Percentiles rank a stretch among this genome's conserved stretches.
Evolutionary conservation across 2,113 vertebrate genomes (phyloP).

Genomic region (Ptilorrhoa leucosticta): DNA sequence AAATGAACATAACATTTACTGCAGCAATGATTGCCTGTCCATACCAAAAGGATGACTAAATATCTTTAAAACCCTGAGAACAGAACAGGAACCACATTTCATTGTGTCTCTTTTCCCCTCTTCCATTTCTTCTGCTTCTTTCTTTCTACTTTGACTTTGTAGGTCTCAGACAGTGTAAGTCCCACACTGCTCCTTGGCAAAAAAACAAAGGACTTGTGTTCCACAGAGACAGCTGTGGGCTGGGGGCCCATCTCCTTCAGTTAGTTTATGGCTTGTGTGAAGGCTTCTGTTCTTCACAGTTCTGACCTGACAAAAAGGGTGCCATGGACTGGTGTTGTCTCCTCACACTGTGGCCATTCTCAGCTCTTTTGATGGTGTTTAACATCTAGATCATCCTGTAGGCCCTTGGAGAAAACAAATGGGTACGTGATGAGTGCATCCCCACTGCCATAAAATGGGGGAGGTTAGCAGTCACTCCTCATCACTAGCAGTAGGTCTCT

Average conservation of each 20-base stretch:
- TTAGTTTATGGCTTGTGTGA: not conserved
- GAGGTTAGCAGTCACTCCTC: not conserved
- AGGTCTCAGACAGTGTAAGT: not conserved
- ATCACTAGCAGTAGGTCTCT: not conserved
- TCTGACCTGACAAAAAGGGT: not conserved
- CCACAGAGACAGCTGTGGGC: not conserved
- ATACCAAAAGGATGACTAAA: not conserved
- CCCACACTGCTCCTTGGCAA: fast-evolving
- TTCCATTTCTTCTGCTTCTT: not conserved
- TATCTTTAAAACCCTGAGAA: not conserved
- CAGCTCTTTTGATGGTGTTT: not conserved
- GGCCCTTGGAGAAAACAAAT: not conserved
- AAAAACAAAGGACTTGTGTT: not conserved
- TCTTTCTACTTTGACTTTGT: not conserved
- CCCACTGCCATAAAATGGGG: no score
- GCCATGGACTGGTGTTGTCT: not conserved
- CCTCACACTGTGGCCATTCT: not conserved
- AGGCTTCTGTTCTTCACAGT: not conserved
- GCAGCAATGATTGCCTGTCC: not conserved
- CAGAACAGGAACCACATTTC: not conserved
- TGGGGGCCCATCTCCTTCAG: not conserved
- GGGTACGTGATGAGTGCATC: not conserved
- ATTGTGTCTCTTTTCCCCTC: fast-evolving
- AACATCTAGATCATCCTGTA: not conserved
- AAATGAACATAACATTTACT: not conserved